Base-by-base conservation (phyloP, 2,797 vertebrate species). In the Myotis daubentonii region DNA sequence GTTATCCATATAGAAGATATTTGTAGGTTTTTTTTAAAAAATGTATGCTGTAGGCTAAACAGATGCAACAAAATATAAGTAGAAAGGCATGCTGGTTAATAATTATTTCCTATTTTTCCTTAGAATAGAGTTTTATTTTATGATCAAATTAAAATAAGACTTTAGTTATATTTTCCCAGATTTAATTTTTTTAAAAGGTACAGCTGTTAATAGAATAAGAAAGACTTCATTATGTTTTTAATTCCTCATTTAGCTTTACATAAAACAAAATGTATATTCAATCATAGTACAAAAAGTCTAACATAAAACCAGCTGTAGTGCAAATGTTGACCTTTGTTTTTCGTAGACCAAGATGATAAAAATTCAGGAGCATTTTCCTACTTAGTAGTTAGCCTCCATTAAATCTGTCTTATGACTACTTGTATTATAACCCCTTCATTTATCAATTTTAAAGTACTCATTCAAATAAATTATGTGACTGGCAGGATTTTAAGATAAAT, bases 121-220 rank as follows among this genome's bases (percentile, higher is more conserved):
- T 76, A 89, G 65, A 87, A 76, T 80, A 74, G 8, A 53, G 8
- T 75, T 91, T 89, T 86, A 62, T 87, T 79, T 51, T 94, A 62
- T 83, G 41, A 89, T 57, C 38, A 84, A 87, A 82, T 57, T 85
- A 68, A 57, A 96, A 66, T 38, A 74, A 78, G 62, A 74, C 28
- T 71, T 78, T 33, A 44, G 20, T 80, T 47, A 57, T 9, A 23
- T 81, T 87, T 95, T 79, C 25, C 16, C 28, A 91, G 74, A n/a
- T 74, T 60, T 68, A 74, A 60, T 81, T 85, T 93, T 96, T 88
- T 79, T 13, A 81, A 95, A 88, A 88, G 41, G 8, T 93, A 70
- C 0, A 86, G 8, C 16, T 88, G 16, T 57, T 84, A 82, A 78
- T 23, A 76, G 23, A 90, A 23, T 75, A 65, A 92, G 36, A 96